phyloP scores from a whole-genome alignment of 2,888 invertebrate species.

The Callyntrura sp. region DNA sequence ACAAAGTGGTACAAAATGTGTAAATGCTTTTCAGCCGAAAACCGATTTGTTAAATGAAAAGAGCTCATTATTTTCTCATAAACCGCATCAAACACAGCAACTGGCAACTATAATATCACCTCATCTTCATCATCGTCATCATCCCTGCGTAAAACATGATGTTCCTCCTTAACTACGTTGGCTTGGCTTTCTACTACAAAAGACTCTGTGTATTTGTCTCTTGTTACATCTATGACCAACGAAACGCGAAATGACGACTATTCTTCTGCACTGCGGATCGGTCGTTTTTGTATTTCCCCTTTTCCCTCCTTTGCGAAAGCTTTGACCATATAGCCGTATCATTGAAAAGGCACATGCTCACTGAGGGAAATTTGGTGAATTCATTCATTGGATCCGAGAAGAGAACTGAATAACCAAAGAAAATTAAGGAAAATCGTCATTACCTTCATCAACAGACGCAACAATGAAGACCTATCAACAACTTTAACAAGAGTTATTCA shows the following conservation, averaged over 20 bases:
- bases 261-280: neutral
- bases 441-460: constrained; percentile 12
- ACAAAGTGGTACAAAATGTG: neutral
- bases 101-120: no score
- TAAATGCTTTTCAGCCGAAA: neutral
- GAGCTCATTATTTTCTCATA: neutral
- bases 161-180: no score
- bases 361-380: constrained; percentile 34
- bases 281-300: neutral
- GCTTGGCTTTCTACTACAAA: no score
- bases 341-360: neutral
- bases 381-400: constrained; percentile 6
- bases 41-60: constrained; percentile 2
- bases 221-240: neutral
- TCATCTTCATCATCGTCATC: no score
- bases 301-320: no score
- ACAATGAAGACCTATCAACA: constrained; percentile 30
- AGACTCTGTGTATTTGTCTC: no score
- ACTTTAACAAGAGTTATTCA: constrained; percentile 45
- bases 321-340: neutral
- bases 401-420: constrained; percentile 49
- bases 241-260: neutral
- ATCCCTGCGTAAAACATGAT: no score
- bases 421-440: constrained; percentile 61
- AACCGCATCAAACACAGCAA: neutral